Evolutionary conservation across 2,888 invertebrate genomes (phyloP).

Genomic region (Acanthosepion pharaonis): DNA sequence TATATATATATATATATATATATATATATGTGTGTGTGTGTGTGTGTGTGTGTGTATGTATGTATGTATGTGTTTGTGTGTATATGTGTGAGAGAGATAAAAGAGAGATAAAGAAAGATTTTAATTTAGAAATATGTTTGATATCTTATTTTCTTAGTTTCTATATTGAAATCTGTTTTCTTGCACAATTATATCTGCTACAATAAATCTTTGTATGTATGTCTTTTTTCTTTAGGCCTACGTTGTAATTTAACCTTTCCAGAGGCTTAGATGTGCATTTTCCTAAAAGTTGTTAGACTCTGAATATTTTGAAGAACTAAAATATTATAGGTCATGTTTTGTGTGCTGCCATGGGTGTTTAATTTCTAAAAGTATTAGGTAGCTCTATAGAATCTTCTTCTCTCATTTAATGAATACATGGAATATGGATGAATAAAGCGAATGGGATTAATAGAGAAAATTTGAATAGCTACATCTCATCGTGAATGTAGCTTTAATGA

Average conservation of each 20-base stretch:
- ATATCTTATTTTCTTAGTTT: not conserved
- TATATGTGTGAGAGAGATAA: no score
- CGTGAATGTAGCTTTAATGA: not conserved
- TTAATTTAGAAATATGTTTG: not conserved
- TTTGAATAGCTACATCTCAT: not conserved
- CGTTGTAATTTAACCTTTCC: no score
- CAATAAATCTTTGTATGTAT: not conserved
- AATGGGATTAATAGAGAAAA: not conserved
- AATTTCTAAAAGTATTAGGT: no score
- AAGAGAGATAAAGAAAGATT: no score
- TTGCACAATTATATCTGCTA: not conserved
- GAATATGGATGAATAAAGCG: not conserved
- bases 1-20: no score
- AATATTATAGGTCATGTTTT: not conserved
- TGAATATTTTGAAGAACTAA: not conserved
- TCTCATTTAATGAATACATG: not conserved
- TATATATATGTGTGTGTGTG: no score
- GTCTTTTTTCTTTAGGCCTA: no score
- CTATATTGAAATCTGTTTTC: not conserved
- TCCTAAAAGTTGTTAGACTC: not conserved
- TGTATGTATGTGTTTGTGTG: no score
- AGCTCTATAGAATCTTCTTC: not conserved
- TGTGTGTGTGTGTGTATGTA: no score
- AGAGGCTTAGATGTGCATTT: not conserved
- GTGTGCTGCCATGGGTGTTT: not conserved